Evolutionary conservation across 2,797 vertebrate species (phyloP), one percentile per base, ranked within the genome.

Genomic region (Lepidocolaptes lacrymiger): DNA sequence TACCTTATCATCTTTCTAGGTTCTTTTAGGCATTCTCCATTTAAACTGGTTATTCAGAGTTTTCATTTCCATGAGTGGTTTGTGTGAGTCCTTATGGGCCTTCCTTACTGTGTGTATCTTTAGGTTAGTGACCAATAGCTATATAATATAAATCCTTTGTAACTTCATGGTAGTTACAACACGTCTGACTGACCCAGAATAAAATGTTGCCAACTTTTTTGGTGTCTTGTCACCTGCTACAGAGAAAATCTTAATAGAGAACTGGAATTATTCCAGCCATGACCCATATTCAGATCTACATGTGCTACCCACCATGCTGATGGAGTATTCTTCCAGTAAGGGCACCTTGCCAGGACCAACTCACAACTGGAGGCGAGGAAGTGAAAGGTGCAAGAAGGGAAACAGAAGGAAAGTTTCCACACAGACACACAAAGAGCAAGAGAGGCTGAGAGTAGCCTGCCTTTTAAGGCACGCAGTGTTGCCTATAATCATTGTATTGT

Each of bases 401-500:
- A 91, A 58, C 78, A 88, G 75, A 91, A 91, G 56, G 76, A 63
- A 93, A 71, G 71, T 90, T 94, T 86, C 76, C 83, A 63, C 59
- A 18, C 55, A 78, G 56, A 27, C 27, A 48, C 49, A 75, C n/a
- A 54, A 17, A 46, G 85, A 91, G 43, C 55, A 81, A 79, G 87
- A 64, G 46, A 76, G 56, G n/a, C 54, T 43, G 54, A 73, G 44
- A 67, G 44, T 7, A 78, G 41, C 41, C 26, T 79, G 71, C 63
- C 52, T 92, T 89, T 84, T 82, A 77, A 89, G 83, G 71, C 89
- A 73, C 10, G 12, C 14, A 27, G 26, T 71, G 37, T 88, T 90
- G 54, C 49, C 83, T 91, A 0, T 59, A 73, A 56, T 91, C 66
- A 37, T 69, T 88, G 48, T 7, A 11, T 36, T 62, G 37, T 49